These are phyloP conservation scores for Amblyornis subalaris DNA, from an alignment of 2,113 vertebrate genomes.

Conservation along the genomic window DNA sequence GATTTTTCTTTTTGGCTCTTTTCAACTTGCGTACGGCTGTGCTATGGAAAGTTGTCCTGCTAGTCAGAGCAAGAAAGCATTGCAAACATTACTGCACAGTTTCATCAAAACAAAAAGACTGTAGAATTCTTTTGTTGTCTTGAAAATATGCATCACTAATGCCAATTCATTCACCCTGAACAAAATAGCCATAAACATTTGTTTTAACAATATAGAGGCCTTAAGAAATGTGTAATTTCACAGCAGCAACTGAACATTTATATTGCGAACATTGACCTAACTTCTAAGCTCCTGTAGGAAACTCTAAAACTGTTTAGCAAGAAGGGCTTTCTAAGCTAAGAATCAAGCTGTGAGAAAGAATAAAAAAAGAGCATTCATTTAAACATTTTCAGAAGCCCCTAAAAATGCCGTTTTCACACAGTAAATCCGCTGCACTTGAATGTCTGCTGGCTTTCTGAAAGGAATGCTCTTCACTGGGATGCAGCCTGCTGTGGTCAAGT, in stretches of 20 bases:
- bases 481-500: slow-evolving; percentile 71
- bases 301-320: slow-evolving; percentile 47
- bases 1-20: neutral
- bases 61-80: neutral
- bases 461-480: slow-evolving; percentile 66
- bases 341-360: slow-evolving; percentile 82
- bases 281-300: slow-evolving; percentile 21
- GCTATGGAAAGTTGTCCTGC: neutral
- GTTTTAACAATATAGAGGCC: neutral
- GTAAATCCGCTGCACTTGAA: slow-evolving; percentile 77
- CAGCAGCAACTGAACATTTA: neutral
- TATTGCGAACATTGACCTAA: neutral
- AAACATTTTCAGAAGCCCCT: slow-evolving; percentile 79
- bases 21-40: neutral
- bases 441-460: slow-evolving; percentile 72
- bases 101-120: neutral
- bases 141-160: neutral
- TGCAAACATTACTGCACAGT: neutral
- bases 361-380: slow-evolving; percentile 77
- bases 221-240: slow-evolving; percentile 36
- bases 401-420: slow-evolving; percentile 83
- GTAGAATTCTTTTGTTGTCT: neutral
- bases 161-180: neutral
- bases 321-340: slow-evolving; percentile 53
- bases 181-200: slow-evolving; percentile 12